A percentile compares a stretch with the other conserved stretches of the same genome.
phyloP scores from a whole-genome alignment of 92 coral and sea anemone species.

The Anthopleura xanthogrammica region DNA sequence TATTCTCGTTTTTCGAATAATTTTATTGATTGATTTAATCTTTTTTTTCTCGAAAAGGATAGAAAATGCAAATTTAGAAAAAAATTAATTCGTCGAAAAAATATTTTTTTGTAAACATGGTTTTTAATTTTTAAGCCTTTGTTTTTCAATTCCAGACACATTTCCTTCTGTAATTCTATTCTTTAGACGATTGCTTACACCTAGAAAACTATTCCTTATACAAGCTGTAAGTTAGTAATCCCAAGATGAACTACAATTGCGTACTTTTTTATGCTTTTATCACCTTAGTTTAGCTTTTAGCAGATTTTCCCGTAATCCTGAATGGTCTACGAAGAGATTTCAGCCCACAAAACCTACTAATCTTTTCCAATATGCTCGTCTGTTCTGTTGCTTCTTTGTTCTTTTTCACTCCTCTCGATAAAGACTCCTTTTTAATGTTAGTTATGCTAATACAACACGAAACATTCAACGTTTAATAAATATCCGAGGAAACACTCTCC shows the following conservation, averaged over 20 bases:
- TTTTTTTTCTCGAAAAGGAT: not conserved
- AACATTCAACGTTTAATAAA: not conserved
- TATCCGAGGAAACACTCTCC: not conserved
- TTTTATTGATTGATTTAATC: not conserved
- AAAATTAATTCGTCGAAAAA: not conserved
- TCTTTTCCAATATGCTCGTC: slow-evolving; percentile 17
- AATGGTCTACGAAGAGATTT: slow-evolving; percentile 18
- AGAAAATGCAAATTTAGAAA: not conserved
- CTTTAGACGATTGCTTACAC: not conserved
- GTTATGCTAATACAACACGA: slow-evolving; percentile 3
- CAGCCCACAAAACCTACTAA: slow-evolving; percentile 19
- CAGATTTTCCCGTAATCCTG: slow-evolving; percentile 41
- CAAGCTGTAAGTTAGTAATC: not conserved
- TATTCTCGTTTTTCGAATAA: not conserved
- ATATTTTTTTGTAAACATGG: not conserved
- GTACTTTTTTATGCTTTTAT: slow-evolving; percentile 4
- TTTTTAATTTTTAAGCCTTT: not conserved
- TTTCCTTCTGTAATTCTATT: not conserved
- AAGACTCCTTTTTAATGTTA: slow-evolving; percentile 4
- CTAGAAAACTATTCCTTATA: not conserved
- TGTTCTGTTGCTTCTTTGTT: not conserved
- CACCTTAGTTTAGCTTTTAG: slow-evolving; percentile 19
- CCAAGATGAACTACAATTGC: not conserved
- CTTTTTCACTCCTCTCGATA: not conserved
- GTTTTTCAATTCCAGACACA: not conserved